Percentiles rank a stretch among this genome's conserved stretches.
phyloP scores from a whole-genome alignment of 2,888 invertebrate genomes.

The Andricus quercusramuli region DNA sequence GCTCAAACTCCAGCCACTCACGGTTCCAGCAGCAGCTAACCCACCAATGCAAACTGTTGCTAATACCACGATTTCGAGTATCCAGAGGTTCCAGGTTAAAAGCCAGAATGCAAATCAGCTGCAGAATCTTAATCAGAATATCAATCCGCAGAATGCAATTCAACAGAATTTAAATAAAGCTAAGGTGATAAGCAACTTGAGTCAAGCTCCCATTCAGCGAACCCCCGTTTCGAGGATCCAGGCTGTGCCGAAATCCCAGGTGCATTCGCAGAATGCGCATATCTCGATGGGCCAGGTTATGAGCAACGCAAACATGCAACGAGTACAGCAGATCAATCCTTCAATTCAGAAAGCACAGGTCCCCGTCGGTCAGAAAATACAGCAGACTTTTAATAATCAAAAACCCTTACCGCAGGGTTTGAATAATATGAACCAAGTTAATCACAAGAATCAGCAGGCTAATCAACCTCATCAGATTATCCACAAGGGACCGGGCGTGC shows the following conservation, averaged over 20 bases:
- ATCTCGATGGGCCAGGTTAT: constrained; percentile 63
- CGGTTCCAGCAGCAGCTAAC: background rate
- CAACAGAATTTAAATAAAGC: constrained; percentile 49
- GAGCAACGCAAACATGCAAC: constrained; percentile 64
- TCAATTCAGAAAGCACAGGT: constrained; percentile 51
- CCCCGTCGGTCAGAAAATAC: constrained; percentile 54
- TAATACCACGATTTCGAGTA: constrained; percentile 54
- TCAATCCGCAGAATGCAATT: constrained; percentile 29
- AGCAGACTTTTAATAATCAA: constrained; percentile 61
- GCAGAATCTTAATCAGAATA: constrained; percentile 67
- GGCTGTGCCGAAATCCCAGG: constrained; percentile 62
- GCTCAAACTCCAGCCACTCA: constrained; percentile 47
- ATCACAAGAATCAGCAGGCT: constrained; percentile 59
- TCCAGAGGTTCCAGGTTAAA: constrained; percentile 69
- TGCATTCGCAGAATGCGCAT: constrained; percentile 58
- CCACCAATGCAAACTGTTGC: constrained; percentile 36
- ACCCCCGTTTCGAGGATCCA: constrained; percentile 65
- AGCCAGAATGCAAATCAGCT: constrained; percentile 53
- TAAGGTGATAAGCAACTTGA: constrained; percentile 60
- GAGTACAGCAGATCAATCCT: constrained; percentile 59
- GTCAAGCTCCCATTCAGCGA: constrained; percentile 59
- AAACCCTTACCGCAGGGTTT: constrained; percentile 60
- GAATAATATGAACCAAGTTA: constrained; percentile 55
- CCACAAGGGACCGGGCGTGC: constrained; percentile 63
- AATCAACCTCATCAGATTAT: constrained; percentile 50